Evolutionary conservation across 1,140 invertebrate species (phyloP), one percentile per base, ranked within the genome.

Genomic region (Tetramorium simillimum): DNA sequence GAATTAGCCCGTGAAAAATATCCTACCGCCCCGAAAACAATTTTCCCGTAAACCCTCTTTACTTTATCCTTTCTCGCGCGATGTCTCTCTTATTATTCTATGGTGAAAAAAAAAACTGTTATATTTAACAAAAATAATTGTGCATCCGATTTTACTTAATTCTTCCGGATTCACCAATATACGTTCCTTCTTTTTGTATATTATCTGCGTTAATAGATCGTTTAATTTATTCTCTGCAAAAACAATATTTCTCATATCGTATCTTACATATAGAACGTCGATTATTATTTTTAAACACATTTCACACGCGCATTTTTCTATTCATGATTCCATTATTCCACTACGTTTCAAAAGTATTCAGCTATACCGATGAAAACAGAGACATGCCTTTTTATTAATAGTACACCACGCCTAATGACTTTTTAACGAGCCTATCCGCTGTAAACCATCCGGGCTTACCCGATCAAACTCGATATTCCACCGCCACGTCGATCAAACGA

Each of bases 371-470:
- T 21, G 37, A 81, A 81, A 70, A 56, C 63, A 81, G 65, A 81
- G 63, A 70, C 21, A 70, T n/a, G 18, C 18, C 37, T 56, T 56
- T 81, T 81, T 81, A 81, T 81, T 58, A 56, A 81, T 70, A 70
- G 51, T 18, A 70, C 21, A 43, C 46, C 14, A 56, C 46, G 10
- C 78, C 78, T 70, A 75, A 85, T 76, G 72, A 85, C 81, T 85
- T 85, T 85, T 85, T 76, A 75, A 85, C 81, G 72, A 85, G 53
- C 56, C 40, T 73, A 85, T 63, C 28, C 40, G 43, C 56, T 85
- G 58, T 24, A 37, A 49, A 40, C 63, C 18, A 69, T 37, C 46
- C 70, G 24, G 40, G 18, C 58, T 63, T 84, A 53, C 24, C 24
- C 53, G 81, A 76, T 84, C 67, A 51, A 58, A 49, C 65, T 70